A percentile compares a stretch with the other conserved stretches of the same genome.
Evolutionary conservation across 2,113 vertebrate species (phyloP).

Genomic region (Nipponia nippon): DNA sequence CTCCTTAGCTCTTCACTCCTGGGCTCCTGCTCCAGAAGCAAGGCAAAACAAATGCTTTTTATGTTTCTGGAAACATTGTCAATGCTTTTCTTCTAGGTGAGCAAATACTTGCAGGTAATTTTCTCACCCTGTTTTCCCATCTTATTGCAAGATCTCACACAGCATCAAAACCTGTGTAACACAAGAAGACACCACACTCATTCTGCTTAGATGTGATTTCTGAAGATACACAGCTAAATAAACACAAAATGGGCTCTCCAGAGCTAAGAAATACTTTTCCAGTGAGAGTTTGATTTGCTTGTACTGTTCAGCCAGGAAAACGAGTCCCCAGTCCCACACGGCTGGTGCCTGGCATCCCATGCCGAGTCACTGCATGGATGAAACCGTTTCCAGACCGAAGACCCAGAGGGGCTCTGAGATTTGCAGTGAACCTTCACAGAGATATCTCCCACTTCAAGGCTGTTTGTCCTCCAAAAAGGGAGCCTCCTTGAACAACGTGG

Average conservation of each 20-base stretch:
- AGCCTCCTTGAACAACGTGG: background rate
- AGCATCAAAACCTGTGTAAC: background rate
- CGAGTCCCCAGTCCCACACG: accelerated
- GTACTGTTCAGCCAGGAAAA: background rate
- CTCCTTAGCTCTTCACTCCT: background rate
- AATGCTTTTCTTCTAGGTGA: background rate
- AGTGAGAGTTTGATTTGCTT: background rate
- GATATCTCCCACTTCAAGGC: background rate
- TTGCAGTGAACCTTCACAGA: background rate
- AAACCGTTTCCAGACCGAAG: background rate
- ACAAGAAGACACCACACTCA: background rate
- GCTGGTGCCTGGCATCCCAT: background rate
- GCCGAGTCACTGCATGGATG: accelerated
- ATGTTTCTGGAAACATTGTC: background rate
- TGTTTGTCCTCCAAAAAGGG: background rate
- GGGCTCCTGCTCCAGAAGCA: background rate
- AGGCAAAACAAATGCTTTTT: background rate
- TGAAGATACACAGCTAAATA: background rate
- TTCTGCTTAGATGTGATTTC: background rate
- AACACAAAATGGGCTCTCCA: background rate
- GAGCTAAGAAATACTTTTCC: background rate
- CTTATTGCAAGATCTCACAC: background rate
- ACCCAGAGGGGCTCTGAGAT: background rate
- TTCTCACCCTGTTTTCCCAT: background rate
- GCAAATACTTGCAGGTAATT: background rate